These are phyloP conservation scores for Plagiodera versicolora DNA, from an alignment of 2,888 invertebrate species.

Conservation along the genomic window DNA sequence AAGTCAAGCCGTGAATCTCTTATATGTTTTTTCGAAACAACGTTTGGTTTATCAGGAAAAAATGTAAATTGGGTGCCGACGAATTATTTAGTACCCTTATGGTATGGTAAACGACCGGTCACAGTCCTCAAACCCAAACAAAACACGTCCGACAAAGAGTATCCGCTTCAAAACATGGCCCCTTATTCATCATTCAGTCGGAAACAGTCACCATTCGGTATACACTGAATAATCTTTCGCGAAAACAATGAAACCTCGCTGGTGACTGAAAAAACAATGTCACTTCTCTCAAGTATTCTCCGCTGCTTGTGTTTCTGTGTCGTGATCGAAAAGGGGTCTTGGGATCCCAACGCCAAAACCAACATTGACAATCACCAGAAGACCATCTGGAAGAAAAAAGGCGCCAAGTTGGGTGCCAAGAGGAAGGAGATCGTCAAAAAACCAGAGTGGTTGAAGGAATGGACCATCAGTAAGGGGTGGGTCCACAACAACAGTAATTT, in stretches of 20 bases:
- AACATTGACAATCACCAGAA: slow-evolving; percentile 23
- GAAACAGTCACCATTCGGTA: slow-evolving; percentile 9
- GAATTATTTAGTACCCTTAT: slow-evolving; percentile 10
- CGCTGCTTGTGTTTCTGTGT: slow-evolving; percentile 49
- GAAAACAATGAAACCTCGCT: neutral
- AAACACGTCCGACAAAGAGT: slow-evolving; percentile 35
- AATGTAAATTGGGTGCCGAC: neutral
- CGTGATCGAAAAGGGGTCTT: slow-evolving; percentile 46
- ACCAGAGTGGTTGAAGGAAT: slow-evolving; percentile 54
- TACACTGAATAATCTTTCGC: neutral
- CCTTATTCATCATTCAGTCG: slow-evolving; percentile 25
- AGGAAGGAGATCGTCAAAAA: slow-evolving; percentile 36
- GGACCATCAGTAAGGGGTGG: slow-evolving; percentile 57
- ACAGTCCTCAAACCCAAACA: slow-evolving; percentile 31
- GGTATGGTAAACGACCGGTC: slow-evolving; percentile 37
- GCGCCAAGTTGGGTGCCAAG: slow-evolving; percentile 26
- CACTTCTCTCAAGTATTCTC: slow-evolving; percentile 33
- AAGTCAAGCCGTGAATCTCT: no score
- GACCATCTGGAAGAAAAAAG: slow-evolving; percentile 29
- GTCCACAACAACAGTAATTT: slow-evolving; percentile 52
- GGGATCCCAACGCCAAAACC: slow-evolving; percentile 41
- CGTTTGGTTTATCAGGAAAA: neutral
- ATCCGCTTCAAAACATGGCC: slow-evolving; percentile 35
- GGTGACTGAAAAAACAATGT: slow-evolving; percentile 14
- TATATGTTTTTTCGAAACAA: no score